These are phyloP conservation scores for Phrixothrix hirtus DNA, from an alignment of 2,888 invertebrate species.

Conservation along the genomic window DNA sequence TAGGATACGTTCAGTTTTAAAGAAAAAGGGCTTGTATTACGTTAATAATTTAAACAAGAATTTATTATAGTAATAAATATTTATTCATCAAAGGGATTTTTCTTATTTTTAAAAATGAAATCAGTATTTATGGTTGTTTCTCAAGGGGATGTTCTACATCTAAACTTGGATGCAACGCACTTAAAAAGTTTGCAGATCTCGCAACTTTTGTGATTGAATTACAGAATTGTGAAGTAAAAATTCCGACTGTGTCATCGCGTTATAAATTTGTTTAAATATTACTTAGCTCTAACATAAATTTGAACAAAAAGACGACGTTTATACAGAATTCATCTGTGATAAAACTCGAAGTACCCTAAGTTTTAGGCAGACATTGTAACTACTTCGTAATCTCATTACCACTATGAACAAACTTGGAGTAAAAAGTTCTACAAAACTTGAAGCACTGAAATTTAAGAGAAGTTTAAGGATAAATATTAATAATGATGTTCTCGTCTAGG, in stretches of 20 bases:
- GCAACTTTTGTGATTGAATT: not conserved
- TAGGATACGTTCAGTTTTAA: too few species aligned
- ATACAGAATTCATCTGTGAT: too few species aligned
- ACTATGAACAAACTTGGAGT: constrained; percentile 8
- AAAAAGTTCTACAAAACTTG: constrained; percentile 11
- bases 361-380: constrained; percentile 8
- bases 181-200: not conserved
- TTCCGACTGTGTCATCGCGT: not conserved
- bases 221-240: not conserved
- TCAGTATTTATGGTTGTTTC: too few species aligned
- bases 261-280: not conserved
- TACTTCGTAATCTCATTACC: constrained; percentile 8
- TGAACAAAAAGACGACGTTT: too few species aligned
- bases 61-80: too few species aligned
- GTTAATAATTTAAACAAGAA: too few species aligned
- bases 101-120: too few species aligned
- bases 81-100: too few species aligned
- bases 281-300: too few species aligned
- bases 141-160: too few species aligned
- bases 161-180: too few species aligned
- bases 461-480: constrained; percentile 2
- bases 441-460: constrained; percentile 5
- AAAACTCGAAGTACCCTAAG: not conserved
- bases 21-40: too few species aligned
- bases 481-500: not conserved